These are phyloP conservation scores for Lytechinus pictus DNA, from an alignment of 35 echinoderm and acorn worm genomes.

Conservation along the genomic window DNA sequence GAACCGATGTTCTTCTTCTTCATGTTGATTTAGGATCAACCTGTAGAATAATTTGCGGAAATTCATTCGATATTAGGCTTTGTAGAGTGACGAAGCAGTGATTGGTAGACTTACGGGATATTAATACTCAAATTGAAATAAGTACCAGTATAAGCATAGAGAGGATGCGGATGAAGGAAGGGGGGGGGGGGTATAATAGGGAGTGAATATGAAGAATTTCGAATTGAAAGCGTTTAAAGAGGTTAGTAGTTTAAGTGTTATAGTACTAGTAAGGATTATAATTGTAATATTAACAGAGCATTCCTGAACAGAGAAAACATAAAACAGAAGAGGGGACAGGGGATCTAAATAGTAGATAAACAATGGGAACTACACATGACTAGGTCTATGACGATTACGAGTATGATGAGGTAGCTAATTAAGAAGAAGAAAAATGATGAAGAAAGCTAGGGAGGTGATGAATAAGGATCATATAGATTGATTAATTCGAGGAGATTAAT, in stretches of 20 bases:
- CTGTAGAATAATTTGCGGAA: slow-evolving; percentile 17
- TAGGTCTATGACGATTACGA: no score
- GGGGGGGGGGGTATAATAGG: no score
- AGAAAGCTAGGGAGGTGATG: neutral
- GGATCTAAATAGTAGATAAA: no score
- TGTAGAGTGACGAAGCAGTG: neutral
- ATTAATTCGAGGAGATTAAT: neutral
- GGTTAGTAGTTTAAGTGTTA: no score
- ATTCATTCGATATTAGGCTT: slow-evolving; percentile 16
- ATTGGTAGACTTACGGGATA: neutral
- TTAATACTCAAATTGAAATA: neutral
- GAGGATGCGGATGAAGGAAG: neutral
- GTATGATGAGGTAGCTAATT: no score
- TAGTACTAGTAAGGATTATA: no score
- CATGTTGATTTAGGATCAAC: slow-evolving; percentile 9
- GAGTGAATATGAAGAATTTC: no score
- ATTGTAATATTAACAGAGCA: no score
- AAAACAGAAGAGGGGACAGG: no score
- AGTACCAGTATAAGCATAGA: neutral
- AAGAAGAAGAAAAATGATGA: neutral
- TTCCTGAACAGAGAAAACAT: no score
- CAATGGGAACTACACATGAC: no score
- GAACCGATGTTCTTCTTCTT: neutral
- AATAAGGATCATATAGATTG: neutral
- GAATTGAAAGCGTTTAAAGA: no score